Percentiles rank a stretch among this genome's conserved stretches.
phyloP scores from a whole-genome alignment of 2,888 invertebrate species.

The Rhagium mordax region DNA sequence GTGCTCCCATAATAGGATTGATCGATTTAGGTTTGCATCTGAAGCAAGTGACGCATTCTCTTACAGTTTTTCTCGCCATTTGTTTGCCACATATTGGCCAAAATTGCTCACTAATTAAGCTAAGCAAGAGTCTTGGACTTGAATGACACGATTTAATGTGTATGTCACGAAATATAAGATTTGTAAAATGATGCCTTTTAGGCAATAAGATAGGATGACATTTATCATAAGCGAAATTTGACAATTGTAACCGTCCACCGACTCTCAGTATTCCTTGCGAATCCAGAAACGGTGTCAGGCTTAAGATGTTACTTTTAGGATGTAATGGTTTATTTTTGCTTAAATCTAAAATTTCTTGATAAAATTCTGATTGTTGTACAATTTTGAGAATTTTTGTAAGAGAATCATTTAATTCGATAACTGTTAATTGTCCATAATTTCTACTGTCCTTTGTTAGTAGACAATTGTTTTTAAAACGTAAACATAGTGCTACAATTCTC shows the following conservation, averaged over 20 bases:
- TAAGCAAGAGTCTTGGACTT: conserved; percentile 5
- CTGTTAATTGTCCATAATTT: conserved; percentile 2
- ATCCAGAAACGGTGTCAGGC: conserved; percentile 7
- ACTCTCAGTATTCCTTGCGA: not conserved
- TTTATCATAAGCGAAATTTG: conserved; percentile 8
- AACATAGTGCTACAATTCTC: not conserved
- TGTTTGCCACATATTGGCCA: conserved; percentile 6
- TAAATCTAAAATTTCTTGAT: not conserved
- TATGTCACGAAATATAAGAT: conserved; percentile 8
- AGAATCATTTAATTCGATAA: not conserved
- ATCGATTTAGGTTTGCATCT: not conserved
- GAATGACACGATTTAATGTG: conserved; percentile 3
- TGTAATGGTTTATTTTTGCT: not conserved
- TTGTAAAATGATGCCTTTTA: conserved; percentile 5
- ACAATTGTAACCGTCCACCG: conserved; percentile 1
- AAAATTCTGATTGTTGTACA: not conserved
- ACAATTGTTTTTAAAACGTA: conserved; percentile 18
- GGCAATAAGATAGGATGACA: conserved; percentile 12
- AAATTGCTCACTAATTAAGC: not conserved
- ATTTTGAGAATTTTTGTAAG: conserved; percentile 4
- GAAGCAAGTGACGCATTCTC: conserved; percentile 9
- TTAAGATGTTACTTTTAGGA: not conserved
- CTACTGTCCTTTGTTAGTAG: not conserved
- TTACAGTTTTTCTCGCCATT: not conserved
- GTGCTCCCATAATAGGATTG: conserved; percentile 8